phyloP scores from a whole-genome alignment of 2,888 invertebrate species.

The Drosophila mayaguana region DNA sequence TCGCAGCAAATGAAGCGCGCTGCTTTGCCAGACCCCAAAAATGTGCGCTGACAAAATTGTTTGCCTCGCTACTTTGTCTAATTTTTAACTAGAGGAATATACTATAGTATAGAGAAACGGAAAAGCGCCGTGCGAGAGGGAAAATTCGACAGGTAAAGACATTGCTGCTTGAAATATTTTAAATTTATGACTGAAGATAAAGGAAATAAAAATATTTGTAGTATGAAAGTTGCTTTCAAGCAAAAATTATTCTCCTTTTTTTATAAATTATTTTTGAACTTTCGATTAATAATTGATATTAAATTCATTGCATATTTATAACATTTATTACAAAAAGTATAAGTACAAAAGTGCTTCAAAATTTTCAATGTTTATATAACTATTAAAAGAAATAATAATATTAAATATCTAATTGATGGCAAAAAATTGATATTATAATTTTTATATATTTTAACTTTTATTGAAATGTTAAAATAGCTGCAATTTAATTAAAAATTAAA shows the following conservation, averaged over 20 bases:
- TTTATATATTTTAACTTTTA: no score
- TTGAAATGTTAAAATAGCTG: no score
- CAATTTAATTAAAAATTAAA: no score
- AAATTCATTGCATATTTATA: no score
- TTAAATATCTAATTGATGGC: no score
- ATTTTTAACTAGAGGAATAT: conserved; percentile 12
- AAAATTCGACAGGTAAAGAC: background rate
- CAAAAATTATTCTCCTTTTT: background rate
- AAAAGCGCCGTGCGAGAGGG: background rate
- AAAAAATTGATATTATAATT: no score
- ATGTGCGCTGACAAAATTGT: conserved; percentile 41
- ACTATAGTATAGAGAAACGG: background rate
- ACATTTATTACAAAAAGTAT: no score
- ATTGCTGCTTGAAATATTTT: conserved; percentile 17
- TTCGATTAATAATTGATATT: no score
- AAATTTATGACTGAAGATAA: conserved; percentile 14
- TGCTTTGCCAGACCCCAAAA: conserved; percentile 19
- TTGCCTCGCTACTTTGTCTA: conserved; percentile 33
- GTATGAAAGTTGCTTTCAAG: background rate
- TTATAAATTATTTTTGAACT: no score
- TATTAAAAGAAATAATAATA: no score
- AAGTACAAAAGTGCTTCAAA: no score
- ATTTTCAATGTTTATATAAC: no score
- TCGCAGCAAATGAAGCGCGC: conserved; percentile 48
- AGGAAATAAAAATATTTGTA: background rate